Percentiles rank a stretch among this genome's conserved stretches.
Conservation (phyloP, 2,888 invertebrate genomes). For the Carpatolechia fugitivella region DNA sequence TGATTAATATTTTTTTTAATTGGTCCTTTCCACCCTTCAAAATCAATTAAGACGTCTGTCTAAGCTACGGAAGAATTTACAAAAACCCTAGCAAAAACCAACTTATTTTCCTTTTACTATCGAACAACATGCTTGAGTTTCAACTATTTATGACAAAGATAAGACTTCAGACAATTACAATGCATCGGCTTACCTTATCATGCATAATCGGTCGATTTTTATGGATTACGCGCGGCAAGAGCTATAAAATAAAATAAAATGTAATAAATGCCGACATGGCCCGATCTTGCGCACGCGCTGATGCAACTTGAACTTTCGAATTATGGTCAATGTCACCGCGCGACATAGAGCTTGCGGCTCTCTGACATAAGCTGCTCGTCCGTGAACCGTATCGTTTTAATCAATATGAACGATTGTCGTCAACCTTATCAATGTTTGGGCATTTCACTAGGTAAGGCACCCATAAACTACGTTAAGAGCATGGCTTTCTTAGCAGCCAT, state of each 20-base stretch:
- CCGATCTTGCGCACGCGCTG: conserved; percentile 46
- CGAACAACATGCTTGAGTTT: background rate
- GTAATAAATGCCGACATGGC: conserved; percentile 35
- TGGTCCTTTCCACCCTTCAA: too few relatives aligned
- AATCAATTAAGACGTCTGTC: too few relatives aligned
- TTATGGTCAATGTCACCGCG: conserved; percentile 61
- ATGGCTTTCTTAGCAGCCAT: too few relatives aligned
- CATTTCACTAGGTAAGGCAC: too few relatives aligned
- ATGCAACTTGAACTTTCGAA: conserved; percentile 57
- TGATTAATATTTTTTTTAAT: too few relatives aligned
- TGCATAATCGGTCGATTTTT: conserved; percentile 43
- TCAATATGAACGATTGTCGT: background rate
- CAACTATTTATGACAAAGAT: background rate
- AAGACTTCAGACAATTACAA: conserved; percentile 1
- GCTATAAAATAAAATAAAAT: conserved; percentile 45
- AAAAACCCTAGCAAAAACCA: too few relatives aligned
- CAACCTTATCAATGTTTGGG: background rate
- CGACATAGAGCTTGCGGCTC: background rate
- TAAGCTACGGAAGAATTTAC: too few relatives aligned
- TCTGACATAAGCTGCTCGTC: background rate
- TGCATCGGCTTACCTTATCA: conserved; percentile 17
- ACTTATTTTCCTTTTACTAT: too few relatives aligned
- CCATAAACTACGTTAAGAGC: too few relatives aligned
- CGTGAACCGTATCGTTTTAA: background rate
- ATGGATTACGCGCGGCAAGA: conserved; percentile 36